A percentile compares a stretch with the other conserved stretches of the same genome.
phyloP scores from a whole-genome alignment of 2,797 vertebrate species.

The Triplophysa bombifrons region DNA sequence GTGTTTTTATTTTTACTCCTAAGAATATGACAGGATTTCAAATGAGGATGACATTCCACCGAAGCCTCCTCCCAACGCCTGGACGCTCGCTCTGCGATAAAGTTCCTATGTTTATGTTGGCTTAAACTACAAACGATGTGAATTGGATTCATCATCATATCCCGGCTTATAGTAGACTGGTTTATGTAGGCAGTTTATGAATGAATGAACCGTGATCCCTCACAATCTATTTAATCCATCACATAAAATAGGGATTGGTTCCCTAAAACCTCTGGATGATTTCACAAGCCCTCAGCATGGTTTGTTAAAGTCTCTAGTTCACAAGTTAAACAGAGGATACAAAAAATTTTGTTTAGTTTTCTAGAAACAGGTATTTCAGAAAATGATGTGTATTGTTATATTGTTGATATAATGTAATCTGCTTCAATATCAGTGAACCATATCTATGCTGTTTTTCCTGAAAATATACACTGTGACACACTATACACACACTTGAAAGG shows the following conservation, averaged over 20 bases:
- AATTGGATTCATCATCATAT: constrained; percentile 35
- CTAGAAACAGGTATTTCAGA: too few species aligned
- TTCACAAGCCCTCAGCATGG: constrained; percentile 25
- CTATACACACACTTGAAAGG: not conserved
- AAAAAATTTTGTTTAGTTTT: not conserved
- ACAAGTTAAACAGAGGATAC: not conserved
- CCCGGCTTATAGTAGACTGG: constrained; percentile 42
- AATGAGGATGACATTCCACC: constrained; percentile 66
- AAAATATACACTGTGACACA: not conserved
- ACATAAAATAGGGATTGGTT: constrained; percentile 31
- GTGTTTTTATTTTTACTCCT: constrained; percentile 63
- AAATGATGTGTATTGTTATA: too few species aligned
- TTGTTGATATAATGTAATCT: not conserved
- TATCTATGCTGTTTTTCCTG: not conserved
- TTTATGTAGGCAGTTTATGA: constrained; percentile 41
- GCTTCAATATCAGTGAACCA: not conserved
- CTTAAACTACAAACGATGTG: constrained; percentile 49
- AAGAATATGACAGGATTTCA: constrained; percentile 73
- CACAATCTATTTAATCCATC: constrained; percentile 56
- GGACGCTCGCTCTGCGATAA: constrained; percentile 60
- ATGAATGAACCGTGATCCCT: constrained; percentile 40
- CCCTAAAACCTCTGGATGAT: constrained; percentile 40
- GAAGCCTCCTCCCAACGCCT: constrained; percentile 65
- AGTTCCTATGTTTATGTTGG: constrained; percentile 73
- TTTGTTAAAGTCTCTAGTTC: constrained; percentile 3